phyloP scores from a whole-genome alignment of 1,140 invertebrate genomes.

The Ptiloglossa arizonensis region DNA sequence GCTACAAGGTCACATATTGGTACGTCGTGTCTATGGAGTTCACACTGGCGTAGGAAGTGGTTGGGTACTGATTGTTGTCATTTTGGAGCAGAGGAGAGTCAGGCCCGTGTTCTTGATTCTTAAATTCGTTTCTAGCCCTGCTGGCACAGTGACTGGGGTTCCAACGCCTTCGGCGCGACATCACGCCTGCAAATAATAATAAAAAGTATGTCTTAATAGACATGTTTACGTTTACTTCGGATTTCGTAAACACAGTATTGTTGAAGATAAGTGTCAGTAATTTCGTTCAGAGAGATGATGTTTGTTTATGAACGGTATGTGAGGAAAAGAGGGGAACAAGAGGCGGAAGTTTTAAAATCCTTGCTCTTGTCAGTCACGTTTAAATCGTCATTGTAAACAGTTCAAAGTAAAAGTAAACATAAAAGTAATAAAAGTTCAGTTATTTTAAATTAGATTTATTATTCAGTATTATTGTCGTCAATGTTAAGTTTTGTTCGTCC shows the following conservation, averaged over 20 bases:
- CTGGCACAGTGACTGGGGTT: constrained; percentile 54
- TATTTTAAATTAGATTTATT: no score
- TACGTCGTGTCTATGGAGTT: constrained; percentile 56
- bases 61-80: constrained; percentile 72
- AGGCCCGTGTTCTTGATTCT: constrained; percentile 61
- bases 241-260: background rate
- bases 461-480: no score
- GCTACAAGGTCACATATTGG: constrained; percentile 53
- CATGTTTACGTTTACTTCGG: background rate
- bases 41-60: constrained; percentile 81
- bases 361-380: no score
- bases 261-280: no score
- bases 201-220: background rate
- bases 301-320: no score
- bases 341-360: no score
- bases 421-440: no score
- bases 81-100: constrained; percentile 77
- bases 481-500: no score
- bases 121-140: constrained; percentile 54
- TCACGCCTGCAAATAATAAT: constrained; percentile 75
- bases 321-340: no score
- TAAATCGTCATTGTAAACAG: no score
- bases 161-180: constrained; percentile 73
- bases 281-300: no score
- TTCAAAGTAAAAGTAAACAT: no score